Conservation (phyloP, 2,797 vertebrate genomes). For the Rhabdomys pumilio region DNA sequence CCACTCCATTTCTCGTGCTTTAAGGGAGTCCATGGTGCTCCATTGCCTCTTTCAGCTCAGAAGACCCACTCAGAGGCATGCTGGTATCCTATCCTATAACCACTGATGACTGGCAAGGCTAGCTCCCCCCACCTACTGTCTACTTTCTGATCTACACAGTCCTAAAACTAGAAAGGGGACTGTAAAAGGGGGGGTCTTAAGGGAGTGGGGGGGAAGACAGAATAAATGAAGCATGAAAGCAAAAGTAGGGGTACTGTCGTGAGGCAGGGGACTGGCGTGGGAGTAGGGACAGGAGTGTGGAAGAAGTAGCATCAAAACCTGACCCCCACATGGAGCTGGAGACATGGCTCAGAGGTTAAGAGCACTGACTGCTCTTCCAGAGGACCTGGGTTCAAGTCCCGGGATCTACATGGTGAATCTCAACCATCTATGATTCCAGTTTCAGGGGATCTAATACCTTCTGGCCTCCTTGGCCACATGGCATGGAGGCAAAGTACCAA, state of each 20-base stretch:
- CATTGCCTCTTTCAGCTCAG: conserved; percentile 94
- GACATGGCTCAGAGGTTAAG: neutral
- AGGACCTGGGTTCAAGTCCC: neutral
- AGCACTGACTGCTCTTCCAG: neutral
- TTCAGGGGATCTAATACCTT: neutral
- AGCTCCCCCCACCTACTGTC: conserved; percentile 91
- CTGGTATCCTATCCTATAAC: conserved; percentile 95
- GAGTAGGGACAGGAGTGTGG: neutral
- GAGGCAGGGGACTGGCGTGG: neutral
- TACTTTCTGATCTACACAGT: conserved; percentile 23
- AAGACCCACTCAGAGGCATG: conserved; percentile 92
- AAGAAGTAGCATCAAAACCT: neutral
- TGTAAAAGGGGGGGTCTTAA: neutral
- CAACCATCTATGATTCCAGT: neutral
- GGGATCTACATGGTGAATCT: neutral
- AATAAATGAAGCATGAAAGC: no score
- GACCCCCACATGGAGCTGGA: neutral
- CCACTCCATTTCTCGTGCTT: conserved; percentile 96
- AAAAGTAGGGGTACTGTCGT: neutral
- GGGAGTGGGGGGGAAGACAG: neutral
- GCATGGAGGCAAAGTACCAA: neutral
- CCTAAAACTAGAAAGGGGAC: neutral
- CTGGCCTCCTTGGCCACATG: neutral
- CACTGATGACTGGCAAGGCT: conserved; percentile 94
- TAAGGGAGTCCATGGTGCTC: conserved; percentile 93